Evolutionary conservation across 2,888 invertebrate species (phyloP).

Genomic region (Pegoplata infirma): DNA sequence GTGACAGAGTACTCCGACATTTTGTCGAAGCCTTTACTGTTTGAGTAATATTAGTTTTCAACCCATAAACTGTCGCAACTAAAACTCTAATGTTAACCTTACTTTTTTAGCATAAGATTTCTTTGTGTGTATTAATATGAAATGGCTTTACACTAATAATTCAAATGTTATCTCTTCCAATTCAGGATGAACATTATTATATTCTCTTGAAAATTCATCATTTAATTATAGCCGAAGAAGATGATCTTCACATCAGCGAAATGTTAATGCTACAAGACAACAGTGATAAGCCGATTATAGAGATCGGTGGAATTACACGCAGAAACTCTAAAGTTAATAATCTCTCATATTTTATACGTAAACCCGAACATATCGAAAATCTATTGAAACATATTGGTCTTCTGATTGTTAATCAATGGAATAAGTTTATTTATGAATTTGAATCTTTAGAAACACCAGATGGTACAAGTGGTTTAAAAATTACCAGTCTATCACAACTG

Average conservation of each 20-base stretch:
- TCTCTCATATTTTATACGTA: slow-evolving; percentile 81
- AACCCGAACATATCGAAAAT: slow-evolving; percentile 82
- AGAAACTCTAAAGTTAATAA: slow-evolving; percentile 62
- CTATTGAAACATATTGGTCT: slow-evolving; percentile 84
- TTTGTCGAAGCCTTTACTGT: too few species aligned
- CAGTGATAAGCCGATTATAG: slow-evolving; percentile 65
- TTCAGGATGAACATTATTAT: slow-evolving; percentile 79
- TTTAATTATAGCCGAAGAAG: slow-evolving; percentile 84
- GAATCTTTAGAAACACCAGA: slow-evolving; percentile 87
- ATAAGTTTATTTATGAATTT: slow-evolving; percentile 87
- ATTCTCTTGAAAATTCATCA: slow-evolving; percentile 87
- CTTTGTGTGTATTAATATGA: too few species aligned
- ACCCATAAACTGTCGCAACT: too few species aligned
- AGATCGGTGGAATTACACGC: slow-evolving; percentile 62
- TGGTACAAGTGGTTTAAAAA: slow-evolving; percentile 68
- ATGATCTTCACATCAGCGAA: slow-evolving; percentile 86
- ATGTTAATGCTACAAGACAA: slow-evolving; percentile 82
- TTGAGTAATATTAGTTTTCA: too few species aligned
- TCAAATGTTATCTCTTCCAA: not conserved
- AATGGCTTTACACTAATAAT: too few species aligned
- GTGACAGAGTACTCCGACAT: too few species aligned
- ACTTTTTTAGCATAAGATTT: too few species aligned
- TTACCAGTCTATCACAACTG: slow-evolving; percentile 75
- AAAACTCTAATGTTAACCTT: too few species aligned
- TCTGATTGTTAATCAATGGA: slow-evolving; percentile 86